Conservation (phyloP, 2,888 invertebrate genomes). For the Perithous albicinctus region DNA sequence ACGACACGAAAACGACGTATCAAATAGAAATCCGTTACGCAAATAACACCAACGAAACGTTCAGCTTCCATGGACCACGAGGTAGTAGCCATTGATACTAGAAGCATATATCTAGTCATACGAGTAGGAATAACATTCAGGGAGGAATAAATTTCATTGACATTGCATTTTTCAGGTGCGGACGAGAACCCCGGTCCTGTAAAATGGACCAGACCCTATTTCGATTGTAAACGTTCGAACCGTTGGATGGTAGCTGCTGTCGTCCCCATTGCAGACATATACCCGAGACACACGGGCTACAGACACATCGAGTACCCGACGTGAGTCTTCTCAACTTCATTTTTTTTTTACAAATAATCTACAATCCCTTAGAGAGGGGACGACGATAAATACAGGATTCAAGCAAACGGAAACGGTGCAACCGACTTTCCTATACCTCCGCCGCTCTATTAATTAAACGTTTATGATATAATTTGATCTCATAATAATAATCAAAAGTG, state of each 20-base stretch:
- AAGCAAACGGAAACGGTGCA: too few relatives aligned
- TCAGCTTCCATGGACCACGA: slow-evolving; percentile 97
- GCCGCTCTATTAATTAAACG: too few relatives aligned
- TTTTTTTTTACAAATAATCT: neutral
- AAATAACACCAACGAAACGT: slow-evolving; percentile 98
- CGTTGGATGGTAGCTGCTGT: slow-evolving; percentile 98
- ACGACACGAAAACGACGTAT: slow-evolving; percentile 96
- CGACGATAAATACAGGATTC: neutral
- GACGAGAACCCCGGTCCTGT: slow-evolving; percentile 97
- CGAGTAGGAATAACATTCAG: slow-evolving; percentile 18
- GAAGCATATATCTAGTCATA: neutral
- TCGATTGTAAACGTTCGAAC: slow-evolving; percentile 97
- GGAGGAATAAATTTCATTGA: slow-evolving; percentile 68
- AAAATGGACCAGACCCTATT: slow-evolving; percentile 97
- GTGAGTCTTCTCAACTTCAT: slow-evolving; percentile 86
- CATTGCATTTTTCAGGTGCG: slow-evolving; percentile 86
- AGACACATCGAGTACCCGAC: slow-evolving; percentile 97
- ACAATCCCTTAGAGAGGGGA: neutral
- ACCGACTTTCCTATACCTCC: too few relatives aligned
- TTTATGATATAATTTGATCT: too few relatives aligned
- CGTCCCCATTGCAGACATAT: slow-evolving; percentile 97
- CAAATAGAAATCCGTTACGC: slow-evolving; percentile 97
- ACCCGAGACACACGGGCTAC: slow-evolving; percentile 96
- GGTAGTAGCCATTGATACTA: slow-evolving; percentile 81
- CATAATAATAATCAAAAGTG: too few relatives aligned